Evolutionary conservation across 1,140 invertebrate genomes (phyloP).

Genomic region (Brachionus calyciflorus): DNA sequence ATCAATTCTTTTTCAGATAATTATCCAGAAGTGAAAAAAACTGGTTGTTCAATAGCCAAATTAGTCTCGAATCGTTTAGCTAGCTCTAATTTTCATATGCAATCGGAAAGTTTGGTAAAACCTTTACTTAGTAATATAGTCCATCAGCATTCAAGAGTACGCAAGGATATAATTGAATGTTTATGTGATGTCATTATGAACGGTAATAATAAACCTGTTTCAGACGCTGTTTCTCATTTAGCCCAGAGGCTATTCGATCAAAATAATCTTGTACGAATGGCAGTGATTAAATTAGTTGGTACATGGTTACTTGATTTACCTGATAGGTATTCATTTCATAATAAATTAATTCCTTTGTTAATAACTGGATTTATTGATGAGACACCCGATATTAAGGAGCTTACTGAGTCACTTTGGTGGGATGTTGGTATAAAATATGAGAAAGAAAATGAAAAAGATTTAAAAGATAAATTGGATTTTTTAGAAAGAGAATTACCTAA

Average conservation of each 20-base stretch:
- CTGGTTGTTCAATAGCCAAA: constrained; percentile 69
- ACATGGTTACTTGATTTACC: constrained; percentile 68
- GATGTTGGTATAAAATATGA: constrained; percentile 65
- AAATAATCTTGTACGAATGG: constrained; percentile 67
- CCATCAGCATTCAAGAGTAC: constrained; percentile 77
- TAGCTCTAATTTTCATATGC: constrained; percentile 70
- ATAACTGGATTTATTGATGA: constrained; percentile 74
- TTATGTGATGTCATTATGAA: constrained; percentile 68
- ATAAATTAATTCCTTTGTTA: constrained; percentile 71
- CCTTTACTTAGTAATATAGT: constrained; percentile 70
- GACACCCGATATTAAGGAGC: constrained; percentile 65
- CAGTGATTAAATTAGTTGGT: constrained; percentile 68
- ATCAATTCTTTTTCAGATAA: constrained; percentile 70
- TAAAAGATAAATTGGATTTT: constrained; percentile 73
- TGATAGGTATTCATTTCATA: constrained; percentile 76
- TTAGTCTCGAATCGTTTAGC: constrained; percentile 61
- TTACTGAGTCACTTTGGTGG: constrained; percentile 68
- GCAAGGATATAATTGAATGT: constrained; percentile 70
- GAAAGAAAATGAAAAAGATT: constrained; percentile 73
- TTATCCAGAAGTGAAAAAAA: constrained; percentile 74
- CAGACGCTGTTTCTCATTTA: constrained; percentile 67
- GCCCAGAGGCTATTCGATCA: constrained; percentile 75
- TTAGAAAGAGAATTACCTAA: constrained; percentile 61
- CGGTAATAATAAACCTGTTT: constrained; percentile 67
- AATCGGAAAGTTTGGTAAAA: constrained; percentile 70